A percentile compares a stretch with the other conserved stretches of the same genome.
Evolutionary conservation across 1,140 invertebrate species (phyloP).

Genomic region (Neodiprion pinetum): DNA sequence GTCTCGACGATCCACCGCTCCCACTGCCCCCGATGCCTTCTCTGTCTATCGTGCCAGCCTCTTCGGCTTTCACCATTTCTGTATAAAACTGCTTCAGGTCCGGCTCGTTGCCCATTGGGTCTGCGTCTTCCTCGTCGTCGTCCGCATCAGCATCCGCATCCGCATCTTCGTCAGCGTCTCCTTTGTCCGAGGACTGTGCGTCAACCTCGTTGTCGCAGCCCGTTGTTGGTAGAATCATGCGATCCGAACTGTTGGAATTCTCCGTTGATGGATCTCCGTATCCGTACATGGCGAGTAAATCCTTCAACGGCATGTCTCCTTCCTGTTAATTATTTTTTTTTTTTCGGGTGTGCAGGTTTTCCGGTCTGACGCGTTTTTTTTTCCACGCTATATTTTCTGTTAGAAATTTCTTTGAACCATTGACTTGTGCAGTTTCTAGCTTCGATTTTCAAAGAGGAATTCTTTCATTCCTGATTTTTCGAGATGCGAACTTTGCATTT

Average conservation of each 20-base stretch:
- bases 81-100: constrained; percentile 63
- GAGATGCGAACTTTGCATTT: too few relatives aligned
- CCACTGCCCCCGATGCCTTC: constrained; percentile 32
- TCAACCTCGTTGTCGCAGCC: constrained; percentile 49
- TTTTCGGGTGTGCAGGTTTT: background rate
- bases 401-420: too few relatives aligned
- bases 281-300: constrained; percentile 88
- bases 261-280: constrained; percentile 63
- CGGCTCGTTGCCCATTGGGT: constrained; percentile 52
- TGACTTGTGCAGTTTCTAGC: too few relatives aligned
- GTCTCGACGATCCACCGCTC: constrained; percentile 51
- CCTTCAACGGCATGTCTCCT: constrained; percentile 93
- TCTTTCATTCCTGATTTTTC: too few relatives aligned
- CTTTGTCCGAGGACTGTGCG: constrained; percentile 50
- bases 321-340: constrained; percentile 53
- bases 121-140: constrained; percentile 58
- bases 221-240: constrained; percentile 39
- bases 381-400: background rate
- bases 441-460: too few relatives aligned
- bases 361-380: too few relatives aligned
- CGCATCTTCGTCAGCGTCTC: constrained; percentile 54
- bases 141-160: constrained; percentile 61
- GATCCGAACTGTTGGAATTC: constrained; percentile 54
- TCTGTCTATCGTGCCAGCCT: constrained; percentile 54
- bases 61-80: constrained; percentile 65